Evolutionary conservation across 1,140 invertebrate species (phyloP).

Genomic region (Diuraphis noxia): DNA sequence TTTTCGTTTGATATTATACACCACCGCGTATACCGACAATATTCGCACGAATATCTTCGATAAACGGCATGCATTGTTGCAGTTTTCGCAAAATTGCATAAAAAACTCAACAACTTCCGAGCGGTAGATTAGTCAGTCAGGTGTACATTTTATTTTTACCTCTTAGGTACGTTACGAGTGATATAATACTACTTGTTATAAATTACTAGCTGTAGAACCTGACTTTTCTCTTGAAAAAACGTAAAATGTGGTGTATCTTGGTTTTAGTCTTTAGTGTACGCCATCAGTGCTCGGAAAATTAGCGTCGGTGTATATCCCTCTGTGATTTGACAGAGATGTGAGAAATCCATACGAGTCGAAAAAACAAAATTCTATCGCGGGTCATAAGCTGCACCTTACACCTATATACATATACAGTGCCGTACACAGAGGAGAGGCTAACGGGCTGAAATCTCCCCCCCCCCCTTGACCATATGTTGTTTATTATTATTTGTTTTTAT

Average conservation of each 20-base stretch:
- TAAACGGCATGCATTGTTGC: not conserved
- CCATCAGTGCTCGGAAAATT: too few relatives aligned
- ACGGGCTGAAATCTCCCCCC: too few relatives aligned
- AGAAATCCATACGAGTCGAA: too few relatives aligned
- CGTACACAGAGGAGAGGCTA: too few relatives aligned
- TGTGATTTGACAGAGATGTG: too few relatives aligned
- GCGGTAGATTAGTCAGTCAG: not conserved
- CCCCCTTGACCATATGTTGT: too few relatives aligned
- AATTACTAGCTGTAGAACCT: not conserved
- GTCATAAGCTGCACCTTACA: too few relatives aligned
- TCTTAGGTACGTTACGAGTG: not conserved
- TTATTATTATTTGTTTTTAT: too few relatives aligned
- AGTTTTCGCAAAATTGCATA: not conserved
- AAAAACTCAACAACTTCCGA: not conserved
- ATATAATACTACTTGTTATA: not conserved
- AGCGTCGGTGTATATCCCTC: too few relatives aligned
- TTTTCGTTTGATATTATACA: not conserved
- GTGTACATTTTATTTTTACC: not conserved
- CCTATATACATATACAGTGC: too few relatives aligned
- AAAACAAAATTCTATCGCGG: not conserved
- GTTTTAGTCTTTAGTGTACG: too few relatives aligned
- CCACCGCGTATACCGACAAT: not conserved
- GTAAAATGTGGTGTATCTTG: not conserved
- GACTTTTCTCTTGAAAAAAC: not conserved
- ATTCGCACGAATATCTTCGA: not conserved